Evolutionary conservation across 2,888 invertebrate genomes (phyloP).

Genomic region (Brachyptera putata): DNA sequence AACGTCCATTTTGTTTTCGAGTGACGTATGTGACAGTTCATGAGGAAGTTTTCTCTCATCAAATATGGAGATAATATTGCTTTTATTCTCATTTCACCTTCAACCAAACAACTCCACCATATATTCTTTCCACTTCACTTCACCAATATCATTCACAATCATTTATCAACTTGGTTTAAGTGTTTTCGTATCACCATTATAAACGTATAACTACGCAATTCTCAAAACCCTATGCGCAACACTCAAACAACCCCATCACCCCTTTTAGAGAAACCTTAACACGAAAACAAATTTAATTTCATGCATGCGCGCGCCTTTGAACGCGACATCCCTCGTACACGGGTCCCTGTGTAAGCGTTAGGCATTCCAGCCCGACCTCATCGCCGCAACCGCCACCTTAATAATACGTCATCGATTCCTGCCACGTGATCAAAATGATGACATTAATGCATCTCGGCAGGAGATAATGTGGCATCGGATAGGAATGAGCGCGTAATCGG

Average conservation of each 20-base stretch:
- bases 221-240: no score
- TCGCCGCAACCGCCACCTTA: neutral
- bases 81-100: no score
- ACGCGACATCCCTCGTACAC: neutral
- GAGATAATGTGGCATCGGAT: neutral
- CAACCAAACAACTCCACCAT: no score
- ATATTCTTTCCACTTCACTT: no score
- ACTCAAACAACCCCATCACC: neutral
- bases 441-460: neutral
- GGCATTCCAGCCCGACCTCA: neutral
- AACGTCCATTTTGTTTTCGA: no score
- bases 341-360: neutral
- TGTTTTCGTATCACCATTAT: no score
- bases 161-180: no score
- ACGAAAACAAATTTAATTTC: conserved; percentile 9
- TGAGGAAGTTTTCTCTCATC: no score
- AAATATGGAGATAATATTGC: no score
- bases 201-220: no score
- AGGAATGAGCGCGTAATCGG: neutral
- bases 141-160: no score
- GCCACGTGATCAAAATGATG: neutral
- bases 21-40: no score
- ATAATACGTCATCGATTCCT: neutral
- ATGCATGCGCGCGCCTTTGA: conserved; percentile 4
- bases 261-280: neutral